Evolutionary conservation across 2,888 invertebrate genomes (phyloP), one percentile per base, ranked within the genome.

Genomic region (Automeris io): DNA sequence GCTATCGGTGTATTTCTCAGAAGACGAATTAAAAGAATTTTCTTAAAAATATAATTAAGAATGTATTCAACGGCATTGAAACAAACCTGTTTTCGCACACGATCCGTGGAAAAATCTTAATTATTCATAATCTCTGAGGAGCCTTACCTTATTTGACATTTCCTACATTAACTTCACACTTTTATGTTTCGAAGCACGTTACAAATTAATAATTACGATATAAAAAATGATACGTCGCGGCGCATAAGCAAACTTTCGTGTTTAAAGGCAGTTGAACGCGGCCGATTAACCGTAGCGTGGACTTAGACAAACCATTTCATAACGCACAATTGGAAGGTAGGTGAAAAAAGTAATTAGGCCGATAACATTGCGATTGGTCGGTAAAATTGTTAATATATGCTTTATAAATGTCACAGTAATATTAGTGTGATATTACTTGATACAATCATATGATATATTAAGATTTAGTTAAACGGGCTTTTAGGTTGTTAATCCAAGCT

Each of bases 301-400:
- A 29, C 29, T 16, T 29, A 29, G 16, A 29, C 16, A 29, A 29
- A 29, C 16, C 29, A 16, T 29, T 16, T 29, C 29, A 7, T 29
- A 29, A 29, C 26, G 26, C 16, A 13, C 26, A 29, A 29, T 29
- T 16, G 13, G 13, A n/a, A 12, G 26, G 26, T 26, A 13, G 13
- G 16, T 16, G 26, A 29, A 29, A 29, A 29, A 16, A 4, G 2
- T 29, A 29, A 32, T 16, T 8, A 29, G 29, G 8, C 16, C 16
- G 29, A 8, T 16, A 29, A 29, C 8, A n/a, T 16, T 7, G 8
- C 29, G 16, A 29, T 16, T 16, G n/a, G n/a, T n/a, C 29, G n/a
- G 29, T 16, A 29, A 16, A 29, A 16, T 29, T 3, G 1, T 29
- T 16, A n/a, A 16, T 16, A 29, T n/a, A n/a, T n/a, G n/a, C n/a